These are phyloP conservation scores for Pentamera pediparva DNA, from an alignment of 53 echinoderm and acorn worm species.

Conservation along the genomic window DNA sequence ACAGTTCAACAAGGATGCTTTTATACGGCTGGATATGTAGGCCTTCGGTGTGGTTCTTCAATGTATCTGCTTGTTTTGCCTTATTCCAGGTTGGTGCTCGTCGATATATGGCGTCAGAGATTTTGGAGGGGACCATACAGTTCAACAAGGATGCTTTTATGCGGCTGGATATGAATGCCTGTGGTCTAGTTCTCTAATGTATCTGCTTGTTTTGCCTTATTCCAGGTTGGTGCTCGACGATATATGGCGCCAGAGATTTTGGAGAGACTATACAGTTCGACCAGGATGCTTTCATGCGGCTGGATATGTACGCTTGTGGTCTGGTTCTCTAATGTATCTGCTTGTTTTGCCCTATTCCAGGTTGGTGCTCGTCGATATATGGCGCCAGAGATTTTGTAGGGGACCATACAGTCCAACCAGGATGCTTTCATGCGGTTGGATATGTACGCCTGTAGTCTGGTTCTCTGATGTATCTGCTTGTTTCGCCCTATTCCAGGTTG, in stretches of 20 bases:
- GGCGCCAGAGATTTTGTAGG: no score
- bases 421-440: slow-evolving; percentile 88
- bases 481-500: slow-evolving; percentile 66
- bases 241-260: slow-evolving; percentile 98
- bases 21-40: slow-evolving; percentile 89
- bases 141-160: slow-evolving; percentile 83
- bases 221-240: slow-evolving; percentile 87
- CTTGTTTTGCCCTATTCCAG: slow-evolving; percentile 59
- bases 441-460: slow-evolving; percentile 87
- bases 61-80: slow-evolving; percentile 64
- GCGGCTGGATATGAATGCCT: slow-evolving; percentile 90
- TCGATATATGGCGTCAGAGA: slow-evolving; percentile 87
- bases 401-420: slow-evolving; percentile 78
- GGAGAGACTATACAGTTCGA: slow-evolving; percentile 94
- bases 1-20: slow-evolving; percentile 80
- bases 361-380: no score
- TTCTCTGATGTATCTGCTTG: slow-evolving; percentile 72
- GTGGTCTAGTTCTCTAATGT: slow-evolving; percentile 81
- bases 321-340: slow-evolving; percentile 84
- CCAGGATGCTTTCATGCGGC: slow-evolving; percentile 87
- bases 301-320: slow-evolving; percentile 97
- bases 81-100: slow-evolving; percentile 71
- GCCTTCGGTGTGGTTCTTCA: slow-evolving; percentile 80
- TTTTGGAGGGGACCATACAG: slow-evolving; percentile 84
- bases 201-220: slow-evolving; percentile 53